Base-by-base conservation (phyloP, 92 coral and sea anemone species). In the Pocillopora meandrina region DNA sequence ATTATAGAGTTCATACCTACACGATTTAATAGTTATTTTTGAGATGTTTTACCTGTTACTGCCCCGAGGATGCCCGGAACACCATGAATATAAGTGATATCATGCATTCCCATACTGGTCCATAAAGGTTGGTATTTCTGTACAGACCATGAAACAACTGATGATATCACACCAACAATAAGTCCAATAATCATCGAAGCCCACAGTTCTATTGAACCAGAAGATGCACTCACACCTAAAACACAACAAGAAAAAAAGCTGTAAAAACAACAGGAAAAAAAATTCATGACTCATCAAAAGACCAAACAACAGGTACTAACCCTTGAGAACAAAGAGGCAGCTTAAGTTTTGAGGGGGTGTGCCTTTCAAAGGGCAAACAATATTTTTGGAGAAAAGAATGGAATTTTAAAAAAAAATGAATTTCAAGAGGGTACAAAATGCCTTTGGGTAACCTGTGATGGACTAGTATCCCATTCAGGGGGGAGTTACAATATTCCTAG, bases 201-300 rank as follows among this genome's bases (percentile, higher is more conserved):
- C 99, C 99, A 96, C 64, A 89, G 78, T 17, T 92, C 97, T 67
- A 96, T 77, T 75, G 94, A 93, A n/a, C 95, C 98, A 81, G 95
- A 87, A 18, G 90, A 91, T 34, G 98, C 89, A 68, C 96, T 90
- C 65, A 88, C 90, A 36, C 93, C 99, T 96, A 82, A 34, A 33
- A 6, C 12, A 74, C 77, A 71, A 70, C 59, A 74, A 26, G 3
- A 68, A 36, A 61, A 49, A 35, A 58, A 16, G 42, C 31, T 26
- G 31, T 26, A 26, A 69, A 69, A 69, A 57, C 61, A 57, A 14
- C 12, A 31, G 8, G 68, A 64, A 31, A n/a, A 59, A 59, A 42
- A 42, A 42, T 7, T 42, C 52, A 42, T 42, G 4, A 42, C 52
- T 42, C 31, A 26, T 26, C 31, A 26, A 26, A 26, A 26, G 31